Conservation (phyloP, 2,797 vertebrate genomes). For the Ctenopoma multispine region DNA sequence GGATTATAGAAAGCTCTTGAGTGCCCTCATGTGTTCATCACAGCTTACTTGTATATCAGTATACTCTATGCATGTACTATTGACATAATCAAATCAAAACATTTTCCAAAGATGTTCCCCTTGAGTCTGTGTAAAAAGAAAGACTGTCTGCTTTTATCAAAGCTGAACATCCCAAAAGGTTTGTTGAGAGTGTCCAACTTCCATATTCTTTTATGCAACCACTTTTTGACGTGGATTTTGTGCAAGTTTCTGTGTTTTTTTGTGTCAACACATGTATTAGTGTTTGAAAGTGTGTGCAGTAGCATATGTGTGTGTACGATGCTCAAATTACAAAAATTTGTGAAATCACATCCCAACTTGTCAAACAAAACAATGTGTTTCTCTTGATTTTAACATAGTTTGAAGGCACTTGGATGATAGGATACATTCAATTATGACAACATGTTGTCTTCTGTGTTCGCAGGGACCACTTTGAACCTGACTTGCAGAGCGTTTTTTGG, state of each 20-base stretch:
- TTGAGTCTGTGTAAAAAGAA: constrained; percentile 16
- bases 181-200: constrained; percentile 6
- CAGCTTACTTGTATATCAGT: constrained; percentile 25
- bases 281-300: neutral
- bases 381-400: constrained; percentile 16
- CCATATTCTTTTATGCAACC: neutral
- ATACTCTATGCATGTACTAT: constrained; percentile 3
- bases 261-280: constrained; percentile 5
- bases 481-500: constrained; percentile 98
- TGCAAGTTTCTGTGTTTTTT: neutral
- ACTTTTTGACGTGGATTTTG: constrained; percentile 5
- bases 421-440: constrained; percentile 29
- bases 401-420: constrained; percentile 12
- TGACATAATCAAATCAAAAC: constrained; percentile 22
- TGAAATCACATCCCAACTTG: neutral
- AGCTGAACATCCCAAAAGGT: constrained; percentile 10
- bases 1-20: constrained; percentile 67
- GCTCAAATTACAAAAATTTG: constrained; percentile 1
- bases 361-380: constrained; percentile 14
- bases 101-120: neutral
- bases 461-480: constrained; percentile 93
- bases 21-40: constrained; percentile 78
- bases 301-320: neutral
- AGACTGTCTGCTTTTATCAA: constrained; percentile 34
- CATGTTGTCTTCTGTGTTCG: constrained; percentile 51